Percentiles rank a stretch among this genome's conserved stretches.
phyloP scores from a whole-genome alignment of 2,888 invertebrate genomes.

The Clanis bilineata region DNA sequence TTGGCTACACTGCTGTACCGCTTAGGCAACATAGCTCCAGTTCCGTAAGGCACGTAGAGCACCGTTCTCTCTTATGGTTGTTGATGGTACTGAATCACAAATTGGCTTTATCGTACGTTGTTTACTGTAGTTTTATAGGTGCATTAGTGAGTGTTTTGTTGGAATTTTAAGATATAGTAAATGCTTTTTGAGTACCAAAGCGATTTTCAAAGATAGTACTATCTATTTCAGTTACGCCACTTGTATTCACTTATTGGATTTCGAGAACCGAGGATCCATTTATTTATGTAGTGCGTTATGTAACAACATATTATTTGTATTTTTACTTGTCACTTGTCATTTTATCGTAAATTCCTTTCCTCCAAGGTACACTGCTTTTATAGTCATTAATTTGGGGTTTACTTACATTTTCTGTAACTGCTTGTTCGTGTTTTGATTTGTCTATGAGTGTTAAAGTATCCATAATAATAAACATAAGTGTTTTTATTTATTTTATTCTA shows the following conservation, averaged over 20 bases:
- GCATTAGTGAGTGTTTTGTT: slow-evolving; percentile 10
- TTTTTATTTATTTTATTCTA: too few relatives aligned
- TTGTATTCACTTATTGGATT: not conserved
- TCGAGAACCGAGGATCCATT: not conserved
- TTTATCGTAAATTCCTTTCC: not conserved
- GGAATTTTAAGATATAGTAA: slow-evolving; percentile 9
- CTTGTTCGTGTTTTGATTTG: too few relatives aligned
- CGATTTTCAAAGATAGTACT: not conserved
- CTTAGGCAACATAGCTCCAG: slow-evolving; percentile 10
- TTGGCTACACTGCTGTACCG: slow-evolving; percentile 6
- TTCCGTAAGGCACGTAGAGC: slow-evolving; percentile 18
- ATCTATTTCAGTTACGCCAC: not conserved
- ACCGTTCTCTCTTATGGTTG: not conserved
- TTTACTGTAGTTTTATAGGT: slow-evolving; percentile 7
- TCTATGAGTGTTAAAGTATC: too few relatives aligned
- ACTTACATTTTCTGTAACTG: too few relatives aligned
- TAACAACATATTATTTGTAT: too few relatives aligned
- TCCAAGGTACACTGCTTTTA: too few relatives aligned
- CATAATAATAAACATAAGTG: too few relatives aligned
- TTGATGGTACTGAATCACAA: slow-evolving; percentile 12
- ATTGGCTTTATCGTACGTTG: slow-evolving; percentile 11
- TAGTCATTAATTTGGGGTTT: too few relatives aligned
- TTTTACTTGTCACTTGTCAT: not conserved
- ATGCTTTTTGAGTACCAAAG: slow-evolving; percentile 3
- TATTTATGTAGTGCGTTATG: not conserved